Evolutionary conservation across 2,888 invertebrate genomes (phyloP), one percentile per base, ranked within the genome.

Genomic region (Thelaira solivaga): DNA sequence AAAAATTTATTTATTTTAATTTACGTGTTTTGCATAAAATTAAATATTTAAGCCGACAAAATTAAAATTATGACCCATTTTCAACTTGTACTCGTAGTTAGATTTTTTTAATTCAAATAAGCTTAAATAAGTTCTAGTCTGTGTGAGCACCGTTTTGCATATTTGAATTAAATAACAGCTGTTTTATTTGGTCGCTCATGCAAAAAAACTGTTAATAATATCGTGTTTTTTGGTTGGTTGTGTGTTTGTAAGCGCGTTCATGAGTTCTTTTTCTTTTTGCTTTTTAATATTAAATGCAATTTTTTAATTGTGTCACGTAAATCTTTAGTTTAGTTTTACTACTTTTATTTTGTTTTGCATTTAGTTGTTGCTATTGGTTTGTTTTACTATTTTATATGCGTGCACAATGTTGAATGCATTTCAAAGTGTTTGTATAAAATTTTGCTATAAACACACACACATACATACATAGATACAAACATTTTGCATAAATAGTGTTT

Each of bases 231-330:
- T 76, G 64, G 45, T 57, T 51, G 49, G 13, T 61, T 51, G 51
- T 74, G 16, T 64, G 20, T 71, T 34, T 49, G 41, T 47, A 10
- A 39, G 41, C 29, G 31, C 26, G 26, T 57, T 6, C 2, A 18
- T 22, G 22, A 11, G 29, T 34, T 61, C 31, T 20, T 59, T 22
- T 36, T 26, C 13, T 16, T 57, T 55, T 36, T 45, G 22, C 49
- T 45, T 49, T 67, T 69, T n/a, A n/a, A n/a, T n/a, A 65, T 64
- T 73, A 71, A 78, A 74, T 71, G 61, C 61, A 78, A 41, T 65
- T 71, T 78, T 78, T 74, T 78, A 78, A 78, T 78, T 78, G 78
- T 74, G 78, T 78, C 78, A 78, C 78, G 78, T 78, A 78, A 78
- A 78, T 78, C 78, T 78, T 78, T 74, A 78, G 74, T 74, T 74